Base-by-base conservation (phyloP, 2,797 vertebrate genomes). In the Poecilia gillii region DNA sequence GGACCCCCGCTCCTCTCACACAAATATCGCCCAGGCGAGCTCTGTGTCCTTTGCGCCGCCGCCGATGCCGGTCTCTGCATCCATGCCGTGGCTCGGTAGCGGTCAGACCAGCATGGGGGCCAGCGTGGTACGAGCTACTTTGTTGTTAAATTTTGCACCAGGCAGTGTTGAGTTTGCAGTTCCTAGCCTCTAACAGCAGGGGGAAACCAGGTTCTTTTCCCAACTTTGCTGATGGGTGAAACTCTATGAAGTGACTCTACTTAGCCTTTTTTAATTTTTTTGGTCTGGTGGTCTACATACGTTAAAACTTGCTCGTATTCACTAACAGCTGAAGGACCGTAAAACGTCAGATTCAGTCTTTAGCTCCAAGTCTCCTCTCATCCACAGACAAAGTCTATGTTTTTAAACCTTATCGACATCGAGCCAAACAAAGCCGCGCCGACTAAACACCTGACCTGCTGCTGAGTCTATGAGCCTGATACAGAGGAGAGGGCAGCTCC, bases 91-190 rank as follows among this genome's bases (percentile, higher is more conserved):
- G 98, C 92, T 99, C 1, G 98, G 98, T 90, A 99, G 96, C 0
- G 98, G 98, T 18, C 98, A 99, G 84, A 99, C 98, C 28, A 99
- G 97, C 95, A 98, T 97, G 75, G 98, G 98, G 59, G 98, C 98
- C 75, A 97, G 97, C 1, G 97, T 99, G 97, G 98, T 99, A 96
- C 5, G 96, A 90, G 25, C 12, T 64, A 6, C 1, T 55, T 31
- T 47, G 45, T 79, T 72, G 1, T 7, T 33, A 55, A 82, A 75
- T 62, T 71, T 0, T 73, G 18, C 18, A 57, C 3, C 25, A 43
- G 43, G 55, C 57, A 41, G 57, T 53, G 4, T 20, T 53, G 45
- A 20, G 6, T 31, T 2, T 89, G 90, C 47, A 87, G 76, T 89
- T 86, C 11, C 55, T 33, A 14, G 31, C 18, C 12, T 47, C 4